Conservation (phyloP, 2,797 vertebrate species). For the Trematomus bernacchii region DNA sequence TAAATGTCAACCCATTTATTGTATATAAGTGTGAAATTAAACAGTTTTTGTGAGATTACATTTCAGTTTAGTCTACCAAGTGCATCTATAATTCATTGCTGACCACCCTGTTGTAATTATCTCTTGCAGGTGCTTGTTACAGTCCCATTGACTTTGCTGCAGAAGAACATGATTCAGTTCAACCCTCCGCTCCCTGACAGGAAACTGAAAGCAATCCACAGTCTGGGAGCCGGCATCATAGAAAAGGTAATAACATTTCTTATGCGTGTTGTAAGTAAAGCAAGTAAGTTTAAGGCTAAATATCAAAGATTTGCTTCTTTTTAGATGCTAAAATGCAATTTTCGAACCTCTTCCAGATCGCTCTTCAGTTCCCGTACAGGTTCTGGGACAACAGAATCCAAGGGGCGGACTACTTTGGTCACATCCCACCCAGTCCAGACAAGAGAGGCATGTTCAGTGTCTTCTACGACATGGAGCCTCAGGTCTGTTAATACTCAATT, state of each 20-base stretch:
- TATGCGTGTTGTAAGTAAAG: neutral
- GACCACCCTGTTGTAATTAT: neutral
- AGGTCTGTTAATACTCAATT: conserved; percentile 80
- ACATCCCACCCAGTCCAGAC: conserved; percentile 89
- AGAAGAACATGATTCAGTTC: conserved; percentile 92
- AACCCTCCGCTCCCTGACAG: conserved; percentile 92
- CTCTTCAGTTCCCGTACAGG: conserved; percentile 93
- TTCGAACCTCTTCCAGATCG: conserved; percentile 84
- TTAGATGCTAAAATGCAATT: neutral
- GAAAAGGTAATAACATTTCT: conserved; percentile 88
- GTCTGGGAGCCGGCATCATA: conserved; percentile 94
- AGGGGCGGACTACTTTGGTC: conserved; percentile 97
- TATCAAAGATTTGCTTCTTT: neutral
- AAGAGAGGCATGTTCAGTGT: conserved; percentile 95
- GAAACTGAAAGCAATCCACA: conserved; percentile 97
- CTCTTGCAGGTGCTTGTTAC: conserved; percentile 92
- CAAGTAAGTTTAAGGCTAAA: neutral
- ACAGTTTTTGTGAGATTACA: neutral
- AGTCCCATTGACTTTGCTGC: conserved; percentile 92
- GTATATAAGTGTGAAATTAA: neutral
- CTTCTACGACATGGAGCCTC: conserved; percentile 96
- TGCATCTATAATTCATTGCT: neutral
- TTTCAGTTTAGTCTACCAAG: neutral
- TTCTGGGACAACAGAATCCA: conserved; percentile 98
- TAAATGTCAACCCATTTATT: neutral